These are phyloP conservation scores for Pangasius mekongensis DNA, from an alignment of 2,797 vertebrate genomes.

Conservation along the genomic window DNA sequence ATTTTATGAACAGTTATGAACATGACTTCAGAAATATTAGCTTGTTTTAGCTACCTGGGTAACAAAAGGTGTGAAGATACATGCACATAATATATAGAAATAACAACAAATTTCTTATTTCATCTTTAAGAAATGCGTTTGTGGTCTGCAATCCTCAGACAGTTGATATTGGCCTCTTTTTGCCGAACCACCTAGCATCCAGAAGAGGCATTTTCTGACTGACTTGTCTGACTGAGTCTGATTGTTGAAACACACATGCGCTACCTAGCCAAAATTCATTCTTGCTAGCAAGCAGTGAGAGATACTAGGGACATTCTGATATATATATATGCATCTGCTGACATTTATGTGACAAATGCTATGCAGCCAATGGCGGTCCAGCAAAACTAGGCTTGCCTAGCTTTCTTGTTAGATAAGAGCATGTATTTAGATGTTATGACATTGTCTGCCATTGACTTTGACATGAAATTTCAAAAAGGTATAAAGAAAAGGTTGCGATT, in stretches of 20 bases:
- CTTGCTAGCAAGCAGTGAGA: not conserved
- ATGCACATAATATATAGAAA: too few relatives aligned
- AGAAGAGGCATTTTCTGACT: too few relatives aligned
- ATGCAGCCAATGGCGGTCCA: not conserved
- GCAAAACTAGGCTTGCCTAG: not conserved
- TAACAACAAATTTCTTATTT: too few relatives aligned
- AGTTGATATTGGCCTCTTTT: too few relatives aligned
- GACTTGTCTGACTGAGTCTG: too few relatives aligned
- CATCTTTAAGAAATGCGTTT: too few relatives aligned
- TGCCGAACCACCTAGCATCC: too few relatives aligned
- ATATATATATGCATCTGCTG: too few relatives aligned
- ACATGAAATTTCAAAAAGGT: not conserved
- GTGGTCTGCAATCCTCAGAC: too few relatives aligned
- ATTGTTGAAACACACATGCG: too few relatives aligned
- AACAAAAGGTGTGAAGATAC: too few relatives aligned
- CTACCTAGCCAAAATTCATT: not conserved
- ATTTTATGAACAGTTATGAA: not conserved
- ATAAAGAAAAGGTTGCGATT: constrained; percentile 1
- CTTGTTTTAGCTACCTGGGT: not conserved
- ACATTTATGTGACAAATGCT: not conserved
- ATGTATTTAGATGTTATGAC: not conserved
- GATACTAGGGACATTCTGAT: too few relatives aligned
- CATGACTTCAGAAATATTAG: not conserved
- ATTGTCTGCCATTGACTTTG: not conserved
- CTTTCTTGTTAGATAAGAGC: not conserved